phyloP scores from a whole-genome alignment of 2,888 invertebrate species.

The Torymus texanus region DNA sequence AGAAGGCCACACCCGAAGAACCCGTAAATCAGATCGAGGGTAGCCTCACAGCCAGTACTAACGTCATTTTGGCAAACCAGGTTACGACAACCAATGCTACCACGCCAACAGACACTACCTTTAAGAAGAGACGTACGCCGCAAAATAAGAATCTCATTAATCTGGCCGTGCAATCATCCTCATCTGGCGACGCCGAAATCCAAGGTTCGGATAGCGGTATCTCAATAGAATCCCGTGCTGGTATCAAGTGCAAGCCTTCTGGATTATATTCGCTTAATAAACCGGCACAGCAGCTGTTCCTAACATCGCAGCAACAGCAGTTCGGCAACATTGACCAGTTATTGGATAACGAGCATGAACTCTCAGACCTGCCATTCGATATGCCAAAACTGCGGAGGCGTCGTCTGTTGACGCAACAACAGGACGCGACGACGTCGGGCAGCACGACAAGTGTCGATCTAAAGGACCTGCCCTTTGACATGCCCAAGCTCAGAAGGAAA shows the following conservation, averaged over 20 bases:
- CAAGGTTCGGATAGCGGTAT: conserved; percentile 93
- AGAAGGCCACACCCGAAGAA: conserved; percentile 86
- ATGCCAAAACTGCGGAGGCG: conserved; percentile 90
- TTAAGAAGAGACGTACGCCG: conserved; percentile 81
- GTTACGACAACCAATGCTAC: conserved; percentile 59
- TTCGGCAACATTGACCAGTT: conserved; percentile 75
- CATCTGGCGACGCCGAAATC: conserved; percentile 84
- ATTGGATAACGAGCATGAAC: conserved; percentile 78
- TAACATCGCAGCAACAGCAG: conserved; percentile 72
- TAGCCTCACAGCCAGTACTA: conserved; percentile 65
- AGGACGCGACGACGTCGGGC: conserved; percentile 83
- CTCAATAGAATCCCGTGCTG: conserved; percentile 88
- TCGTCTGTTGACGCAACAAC: conserved; percentile 81
- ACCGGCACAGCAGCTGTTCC: neutral
- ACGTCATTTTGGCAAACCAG: conserved; percentile 70
- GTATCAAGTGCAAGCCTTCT: conserved; percentile 82
- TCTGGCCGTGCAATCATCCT: conserved; percentile 80
- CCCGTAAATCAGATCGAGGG: conserved; percentile 59
- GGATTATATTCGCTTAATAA: conserved; percentile 77
- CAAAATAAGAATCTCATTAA: conserved; percentile 87
- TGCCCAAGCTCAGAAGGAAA: conserved; percentile 90
- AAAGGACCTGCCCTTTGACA: conserved; percentile 90
- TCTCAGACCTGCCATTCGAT: conserved; percentile 90
- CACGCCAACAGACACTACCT: conserved; percentile 69
- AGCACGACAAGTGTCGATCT: conserved; percentile 86